Evolutionary conservation across 2,113 vertebrate genomes (phyloP), one percentile per base, ranked within the genome.

Genomic region (Microtus montanus): DNA sequence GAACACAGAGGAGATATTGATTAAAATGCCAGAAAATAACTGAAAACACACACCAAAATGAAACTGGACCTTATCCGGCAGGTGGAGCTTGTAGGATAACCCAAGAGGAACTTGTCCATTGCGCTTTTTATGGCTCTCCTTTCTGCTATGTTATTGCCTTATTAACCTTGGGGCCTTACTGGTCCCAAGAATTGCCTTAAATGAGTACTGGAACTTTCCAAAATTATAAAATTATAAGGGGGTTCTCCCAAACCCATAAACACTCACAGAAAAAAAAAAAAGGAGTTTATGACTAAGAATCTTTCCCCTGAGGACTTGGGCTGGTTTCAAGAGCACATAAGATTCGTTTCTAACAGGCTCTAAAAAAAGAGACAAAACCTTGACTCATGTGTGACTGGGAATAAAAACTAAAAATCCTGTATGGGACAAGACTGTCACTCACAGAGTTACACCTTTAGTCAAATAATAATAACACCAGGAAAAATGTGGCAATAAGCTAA

Each of bases 161-260:
- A 64, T 78, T 52, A 52, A 88, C 14, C 35, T 66, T 15, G 93
- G 24, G 47, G 28, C n/a, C 20, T 71, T n/a, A 90, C 3, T 64
- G 47, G 30, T 84, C 64, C 84, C 52, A 79, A 92, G 38, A 78
- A 94, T 83, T 70, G 71, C 26, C 89, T 87, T 54, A 90, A 93
- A 82, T 17, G 35, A 14, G 30, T 80, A 75, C 19, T 41, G 71
- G 58, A 71, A 80, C 22, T 91, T 26, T 66, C 47, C 47, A 74
- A 61, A n/a, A 93, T 74, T 44, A 13, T 87, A 73, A 73, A n/a
- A 93, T 68, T 44, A 13, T 87, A 73, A 73, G 22, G 5, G 33
- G 61, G n/a, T 41, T 83, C 47, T 87, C 74, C 75, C 63, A 86
- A 61, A 91, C 44, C 54, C n/a, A 79, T 85, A 38, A 84, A 90